Evolutionary conservation across 1,140 invertebrate species (phyloP).

Genomic region (Scaptomyza hsui): DNA sequence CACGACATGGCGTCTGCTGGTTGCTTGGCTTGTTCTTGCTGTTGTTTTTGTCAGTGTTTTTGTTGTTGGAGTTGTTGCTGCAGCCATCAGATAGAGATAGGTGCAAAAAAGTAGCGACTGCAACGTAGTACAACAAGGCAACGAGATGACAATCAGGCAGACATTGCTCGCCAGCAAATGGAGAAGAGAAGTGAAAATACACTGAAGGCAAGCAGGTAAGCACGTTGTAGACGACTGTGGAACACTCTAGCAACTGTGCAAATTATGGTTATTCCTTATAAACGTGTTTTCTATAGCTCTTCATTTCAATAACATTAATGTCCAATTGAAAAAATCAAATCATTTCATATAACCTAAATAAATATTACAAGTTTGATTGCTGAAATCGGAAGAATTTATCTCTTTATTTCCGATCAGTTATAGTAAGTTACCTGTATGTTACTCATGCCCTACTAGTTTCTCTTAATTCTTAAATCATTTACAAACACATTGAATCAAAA

Average conservation of each 20-base stretch:
- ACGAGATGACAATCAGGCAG: conserved; percentile 73
- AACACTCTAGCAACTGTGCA: background rate
- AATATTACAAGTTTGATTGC: too few relatives aligned
- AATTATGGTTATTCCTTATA: background rate
- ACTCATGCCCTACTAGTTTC: too few relatives aligned
- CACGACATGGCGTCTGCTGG: conserved; percentile 61
- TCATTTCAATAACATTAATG: too few relatives aligned
- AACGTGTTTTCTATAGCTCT: too few relatives aligned
- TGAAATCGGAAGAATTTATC: too few relatives aligned
- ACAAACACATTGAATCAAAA: too few relatives aligned
- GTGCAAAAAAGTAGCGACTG: conserved; percentile 74
- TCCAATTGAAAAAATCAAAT: too few relatives aligned
- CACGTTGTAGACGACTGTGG: background rate
- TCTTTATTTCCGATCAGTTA: too few relatives aligned
- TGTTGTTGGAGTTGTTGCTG: conserved; percentile 36
- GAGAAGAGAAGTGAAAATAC: conserved; percentile 42
- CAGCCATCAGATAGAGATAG: conserved; percentile 69
- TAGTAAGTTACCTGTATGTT: too few relatives aligned
- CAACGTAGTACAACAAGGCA: conserved; percentile 56
- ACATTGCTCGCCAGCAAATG: conserved; percentile 29
- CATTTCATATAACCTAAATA: too few relatives aligned
- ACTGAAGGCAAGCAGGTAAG: conserved; percentile 16
- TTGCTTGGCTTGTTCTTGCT: conserved; percentile 29
- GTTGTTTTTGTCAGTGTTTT: conserved; percentile 11
- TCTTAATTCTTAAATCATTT: too few relatives aligned